Conservation (phyloP, 2,113 vertebrate species). For the Amphilophus citrinellus region DNA sequence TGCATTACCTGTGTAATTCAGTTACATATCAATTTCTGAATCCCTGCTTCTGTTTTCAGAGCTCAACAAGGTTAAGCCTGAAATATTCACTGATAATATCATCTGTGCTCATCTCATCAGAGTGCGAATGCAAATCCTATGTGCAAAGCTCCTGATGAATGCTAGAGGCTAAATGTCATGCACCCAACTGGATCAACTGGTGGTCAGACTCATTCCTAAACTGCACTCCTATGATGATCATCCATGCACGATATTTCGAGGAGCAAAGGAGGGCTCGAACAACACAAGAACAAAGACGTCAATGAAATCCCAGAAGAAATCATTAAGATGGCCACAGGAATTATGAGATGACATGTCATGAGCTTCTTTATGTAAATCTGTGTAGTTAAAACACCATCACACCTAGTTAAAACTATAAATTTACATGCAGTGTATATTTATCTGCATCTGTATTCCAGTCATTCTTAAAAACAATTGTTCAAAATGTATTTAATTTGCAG, state of each 20-base stretch:
- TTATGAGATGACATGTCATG: not conserved
- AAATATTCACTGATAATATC: slow-evolving; percentile 16
- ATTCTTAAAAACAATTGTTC: slow-evolving; percentile 7
- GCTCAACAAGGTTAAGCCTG: slow-evolving; percentile 21
- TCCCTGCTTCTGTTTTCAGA: not conserved
- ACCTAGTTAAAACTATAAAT: not conserved
- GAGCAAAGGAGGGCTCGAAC: not conserved
- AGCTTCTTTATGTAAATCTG: not conserved
- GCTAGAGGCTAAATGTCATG: slow-evolving; percentile 19
- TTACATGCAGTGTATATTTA: not conserved
- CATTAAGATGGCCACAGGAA: not conserved
- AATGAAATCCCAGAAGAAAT: not conserved
- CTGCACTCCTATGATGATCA: not conserved
- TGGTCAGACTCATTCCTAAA: slow-evolving; percentile 21
- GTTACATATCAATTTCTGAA: slow-evolving; percentile 16
- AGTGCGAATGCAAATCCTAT: slow-evolving; percentile 22
- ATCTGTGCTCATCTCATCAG: slow-evolving; percentile 24
- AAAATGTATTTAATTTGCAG: not conserved
- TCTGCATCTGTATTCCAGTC: not conserved
- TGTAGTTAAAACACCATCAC: not conserved
- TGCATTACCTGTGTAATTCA: not conserved
- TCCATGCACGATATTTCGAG: not conserved
- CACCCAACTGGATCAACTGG: slow-evolving; percentile 1
- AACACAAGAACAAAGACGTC: not conserved
- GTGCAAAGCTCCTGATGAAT: slow-evolving; percentile 18